Percentiles rank a stretch among this genome's conserved stretches.
phyloP scores from a whole-genome alignment of 2,797 vertebrate genomes.

The Sparidentex hasta region DNA sequence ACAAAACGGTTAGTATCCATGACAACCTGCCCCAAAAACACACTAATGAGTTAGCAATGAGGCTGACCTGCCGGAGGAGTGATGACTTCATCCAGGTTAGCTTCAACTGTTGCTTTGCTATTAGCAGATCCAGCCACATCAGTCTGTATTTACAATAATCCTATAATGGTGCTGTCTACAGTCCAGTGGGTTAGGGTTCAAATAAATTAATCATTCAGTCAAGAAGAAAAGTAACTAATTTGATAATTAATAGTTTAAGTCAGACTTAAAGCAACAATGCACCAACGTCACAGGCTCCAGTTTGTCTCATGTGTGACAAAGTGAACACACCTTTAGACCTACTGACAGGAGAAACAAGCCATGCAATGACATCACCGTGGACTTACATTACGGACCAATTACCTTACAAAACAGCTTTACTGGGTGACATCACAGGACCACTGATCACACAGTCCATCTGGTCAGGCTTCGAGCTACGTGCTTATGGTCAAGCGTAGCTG shows the following conservation, averaged over 20 bases:
- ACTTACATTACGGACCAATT: neutral
- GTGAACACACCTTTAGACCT: neutral
- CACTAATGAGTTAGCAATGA: conserved; percentile 40
- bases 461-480: too few species aligned
- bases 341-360: neutral
- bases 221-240: neutral
- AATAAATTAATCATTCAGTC: neutral
- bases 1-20: conserved; percentile 63
- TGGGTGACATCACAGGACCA: too few species aligned
- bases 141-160: neutral
- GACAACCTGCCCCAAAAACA: conserved; percentile 55
- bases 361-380: neutral
- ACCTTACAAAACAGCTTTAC: too few species aligned
- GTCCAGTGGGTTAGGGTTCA: neutral
- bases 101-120: conserved; percentile 30
- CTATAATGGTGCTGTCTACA: neutral
- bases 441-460: too few species aligned
- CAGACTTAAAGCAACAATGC: neutral
- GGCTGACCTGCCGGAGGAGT: conserved; percentile 19
- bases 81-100: conserved; percentile 30
- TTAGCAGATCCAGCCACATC: neutral
- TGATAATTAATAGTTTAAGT: too few species aligned
- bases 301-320: neutral
- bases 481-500: too few species aligned
- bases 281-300: too few species aligned